Evolutionary conservation across 2,888 invertebrate genomes (phyloP), one percentile per base, ranked within the genome.

Genomic region (Zelleria hepariella): DNA sequence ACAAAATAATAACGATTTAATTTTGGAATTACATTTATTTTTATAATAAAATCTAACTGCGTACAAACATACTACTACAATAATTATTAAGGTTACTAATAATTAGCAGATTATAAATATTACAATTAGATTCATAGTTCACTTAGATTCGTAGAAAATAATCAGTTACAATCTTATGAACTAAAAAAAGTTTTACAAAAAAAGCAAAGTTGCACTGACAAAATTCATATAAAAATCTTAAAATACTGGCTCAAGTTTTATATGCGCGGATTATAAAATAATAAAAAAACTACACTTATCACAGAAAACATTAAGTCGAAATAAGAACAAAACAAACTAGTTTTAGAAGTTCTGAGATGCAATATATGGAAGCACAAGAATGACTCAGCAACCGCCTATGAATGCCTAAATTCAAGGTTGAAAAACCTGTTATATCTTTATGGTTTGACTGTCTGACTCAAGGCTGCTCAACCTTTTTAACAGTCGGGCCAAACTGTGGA

Each of bases 211-310:
- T 59, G 60, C 61, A 66, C 69, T 70, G 68, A 67, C 81, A 81
- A 80, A 53, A 32, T 25, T 74, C 79, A 71, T 69, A 64, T 66
- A 64, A 68, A 68, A 69, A 69, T 65, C 72, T 77, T 79, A 72
- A 67, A 80, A 78, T 78, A 80, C 77, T 76, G 75, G 65, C 71
- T 42, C 21, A 27, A 60, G 52, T 25, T 47, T 32, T 57, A 73
- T 74, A 70, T 71, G 73, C 72, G 73, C 70, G 65, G 66, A 58
- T 62, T 60, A 60, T 66, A n/a, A n/a, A 66, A 63, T 63, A n/a
- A 67, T 65, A 61, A 65, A 62, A 62, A 64, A 67, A 67, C 65
- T 15, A 66, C 59, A 60, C 62, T 58, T 77, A 86, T 86, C 86
- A 86, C 85, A 85, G 82, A 76, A 73, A 73, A 57, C 15, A 47